A percentile compares a stretch with the other conserved stretches of the same genome.
Evolutionary conservation across 2,113 vertebrate genomes (phyloP).

Genomic region (Montifringilla adamsi): DNA sequence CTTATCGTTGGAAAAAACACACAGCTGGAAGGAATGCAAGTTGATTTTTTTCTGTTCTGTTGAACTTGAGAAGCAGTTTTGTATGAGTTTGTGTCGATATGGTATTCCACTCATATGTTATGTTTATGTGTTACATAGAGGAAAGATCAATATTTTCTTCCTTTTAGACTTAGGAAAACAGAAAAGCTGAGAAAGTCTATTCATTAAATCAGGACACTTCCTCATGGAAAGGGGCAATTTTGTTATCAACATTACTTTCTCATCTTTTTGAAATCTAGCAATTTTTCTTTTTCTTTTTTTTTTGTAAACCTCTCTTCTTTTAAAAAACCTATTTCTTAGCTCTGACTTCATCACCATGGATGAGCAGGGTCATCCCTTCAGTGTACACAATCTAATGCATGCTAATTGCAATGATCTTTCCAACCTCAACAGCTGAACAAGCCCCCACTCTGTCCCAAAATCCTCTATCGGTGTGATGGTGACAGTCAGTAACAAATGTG

Average conservation of each 20-base stretch:
- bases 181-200: not conserved
- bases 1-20: not conserved
- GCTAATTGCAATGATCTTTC: not conserved
- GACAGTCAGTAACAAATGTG: not conserved
- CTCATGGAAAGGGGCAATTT: not conserved
- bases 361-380: not conserved
- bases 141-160: not conserved
- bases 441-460: not conserved
- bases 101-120: not conserved
- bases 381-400: not conserved
- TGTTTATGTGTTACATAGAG: not conserved
- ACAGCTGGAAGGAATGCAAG: accelerated
- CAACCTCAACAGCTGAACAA: not conserved
- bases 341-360: not conserved
- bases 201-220: not conserved
- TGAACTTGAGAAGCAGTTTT: not conserved
- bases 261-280: not conserved
- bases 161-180: not conserved
- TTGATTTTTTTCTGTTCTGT: not conserved
- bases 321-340: not conserved
- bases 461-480: not conserved
- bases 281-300: not conserved
- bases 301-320: not conserved
- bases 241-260: not conserved
- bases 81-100: not conserved